Percentiles rank a stretch among this genome's conserved stretches.
These are phyloP conservation scores for Calvadosia cruxmelitensis DNA, from an alignment of 30 jellyfish, hydroid and myxozoan genomes.

Conservation along the genomic window DNA sequence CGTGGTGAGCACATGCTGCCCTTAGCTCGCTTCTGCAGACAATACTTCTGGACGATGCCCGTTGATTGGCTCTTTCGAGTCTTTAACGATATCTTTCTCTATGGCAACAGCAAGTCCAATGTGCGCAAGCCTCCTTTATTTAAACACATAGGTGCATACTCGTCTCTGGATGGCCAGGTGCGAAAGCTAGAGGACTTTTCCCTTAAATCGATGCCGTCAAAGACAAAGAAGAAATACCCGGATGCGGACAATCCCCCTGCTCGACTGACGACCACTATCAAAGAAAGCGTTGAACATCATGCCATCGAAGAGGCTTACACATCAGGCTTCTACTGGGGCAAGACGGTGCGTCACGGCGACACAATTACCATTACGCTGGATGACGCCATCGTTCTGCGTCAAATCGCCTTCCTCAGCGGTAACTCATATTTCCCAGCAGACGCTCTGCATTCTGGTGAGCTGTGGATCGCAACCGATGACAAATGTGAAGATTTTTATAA, in stretches of 20 bases:
- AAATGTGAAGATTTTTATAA: constrained; percentile 20
- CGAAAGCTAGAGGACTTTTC: constrained; percentile 68
- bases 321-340: constrained; percentile 73
- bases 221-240: constrained; percentile 2
- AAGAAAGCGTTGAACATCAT: constrained; percentile 41
- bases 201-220: not conserved
- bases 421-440: constrained; percentile 51
- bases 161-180: constrained; percentile 86
- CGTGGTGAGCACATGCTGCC: constrained; percentile 36
- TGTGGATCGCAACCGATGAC: constrained; percentile 27
- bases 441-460: constrained; percentile 41
- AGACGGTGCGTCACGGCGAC: constrained; percentile 41
- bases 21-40: constrained; percentile 56
- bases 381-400: constrained; percentile 9
- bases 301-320: constrained; percentile 31
- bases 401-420: constrained; percentile 63
- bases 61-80: constrained; percentile 91
- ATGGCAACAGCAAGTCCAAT: constrained; percentile 53
- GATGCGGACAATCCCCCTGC: constrained; percentile 62
- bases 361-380: constrained; percentile 31
- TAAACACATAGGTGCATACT: constrained; percentile 68
- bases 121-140: constrained; percentile 61
- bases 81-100: constrained; percentile 62
- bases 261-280: constrained; percentile 29
- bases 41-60: constrained; percentile 86